Conservation (phyloP, 2,797 vertebrate species). For the Thunnus albacares region DNA sequence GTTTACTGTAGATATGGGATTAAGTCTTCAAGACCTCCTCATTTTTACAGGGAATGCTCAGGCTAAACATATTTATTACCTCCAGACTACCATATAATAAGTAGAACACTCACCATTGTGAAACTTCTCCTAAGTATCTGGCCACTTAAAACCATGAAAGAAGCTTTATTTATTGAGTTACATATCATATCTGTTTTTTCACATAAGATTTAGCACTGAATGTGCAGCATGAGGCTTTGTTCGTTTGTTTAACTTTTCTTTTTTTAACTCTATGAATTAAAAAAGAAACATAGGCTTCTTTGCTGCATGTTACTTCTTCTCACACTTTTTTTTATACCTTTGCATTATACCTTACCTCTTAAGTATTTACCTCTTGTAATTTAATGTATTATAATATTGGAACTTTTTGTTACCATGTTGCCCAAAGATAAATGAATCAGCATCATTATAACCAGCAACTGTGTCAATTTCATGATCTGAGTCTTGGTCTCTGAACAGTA, state of each 20-base stretch:
- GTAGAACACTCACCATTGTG: not conserved
- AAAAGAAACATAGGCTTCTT: not conserved
- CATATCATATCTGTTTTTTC: not conserved
- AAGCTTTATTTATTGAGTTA: not conserved
- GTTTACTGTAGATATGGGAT: not conserved
- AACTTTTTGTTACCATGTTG: not conserved
- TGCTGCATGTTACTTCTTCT: not conserved
- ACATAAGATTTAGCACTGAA: not conserved
- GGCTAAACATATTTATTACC: not conserved
- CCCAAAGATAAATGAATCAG: not conserved
- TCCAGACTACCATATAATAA: not conserved
- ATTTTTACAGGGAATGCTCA: not conserved
- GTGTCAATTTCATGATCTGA: not conserved
- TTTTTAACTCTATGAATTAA: not conserved
- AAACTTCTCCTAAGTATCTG: not conserved
- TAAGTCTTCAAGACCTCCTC: not conserved
- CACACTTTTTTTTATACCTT: not conserved
- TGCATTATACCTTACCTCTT: no score
- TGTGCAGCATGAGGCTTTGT: not conserved
- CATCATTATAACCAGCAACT: not conserved
- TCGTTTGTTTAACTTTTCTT: not conserved
- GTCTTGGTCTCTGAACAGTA: conserved; percentile 73
- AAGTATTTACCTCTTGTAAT: not conserved
- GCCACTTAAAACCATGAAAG: not conserved
- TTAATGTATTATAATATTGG: no score